Evolutionary conservation across 2,888 invertebrate genomes (phyloP), one percentile per base, ranked within the genome.

Genomic region (Andrena haemorrhoa): DNA sequence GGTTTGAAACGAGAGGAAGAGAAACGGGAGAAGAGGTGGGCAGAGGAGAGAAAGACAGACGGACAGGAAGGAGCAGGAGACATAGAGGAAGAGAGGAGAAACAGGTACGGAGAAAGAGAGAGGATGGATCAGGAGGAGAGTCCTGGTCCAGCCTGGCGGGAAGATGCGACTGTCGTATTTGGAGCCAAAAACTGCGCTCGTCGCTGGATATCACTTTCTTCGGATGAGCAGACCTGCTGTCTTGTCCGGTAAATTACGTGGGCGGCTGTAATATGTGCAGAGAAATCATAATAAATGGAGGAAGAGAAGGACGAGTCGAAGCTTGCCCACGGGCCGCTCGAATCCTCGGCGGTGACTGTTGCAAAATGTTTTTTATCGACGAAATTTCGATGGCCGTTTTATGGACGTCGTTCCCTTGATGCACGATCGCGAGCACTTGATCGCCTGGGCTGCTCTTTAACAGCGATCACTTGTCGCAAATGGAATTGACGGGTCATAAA

Each of bases 201-300:
- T 35, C 72, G 35, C 2, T 8, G 56, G 68, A 60, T 60, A 60
- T 29, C 41, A 83, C 83, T 83, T 83, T 83, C 83, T 77, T 78
- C 73, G 66, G 20, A 29, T 8, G 61, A 7, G n/a, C 71, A 31
- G 60, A 8, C 23, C 47, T 12, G 23, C 16, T 31, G 5, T 16
- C 10, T 20, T 61, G 64, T 26, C 2, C 60, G 35, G n/a, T 53
- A 64, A 80, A 75, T 78, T 78, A 76, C 65, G 75, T 68, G 65
- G 79, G 75, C 71, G 65, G 75, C 41, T 41, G 41, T 41, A 41
- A 41, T 41, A 41, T 16, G 41, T n/a, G 41, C 66, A 12, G 47
- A 72, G 76, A 76, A 64, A 86, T 73, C 65, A 68, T 61, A 84
- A 87, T 74, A 83, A 80, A 80, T 51, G 7, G 49, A 56, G 53